phyloP scores from a whole-genome alignment of 2,113 vertebrate genomes.

The Tenebrosternarchus preto region DNA sequence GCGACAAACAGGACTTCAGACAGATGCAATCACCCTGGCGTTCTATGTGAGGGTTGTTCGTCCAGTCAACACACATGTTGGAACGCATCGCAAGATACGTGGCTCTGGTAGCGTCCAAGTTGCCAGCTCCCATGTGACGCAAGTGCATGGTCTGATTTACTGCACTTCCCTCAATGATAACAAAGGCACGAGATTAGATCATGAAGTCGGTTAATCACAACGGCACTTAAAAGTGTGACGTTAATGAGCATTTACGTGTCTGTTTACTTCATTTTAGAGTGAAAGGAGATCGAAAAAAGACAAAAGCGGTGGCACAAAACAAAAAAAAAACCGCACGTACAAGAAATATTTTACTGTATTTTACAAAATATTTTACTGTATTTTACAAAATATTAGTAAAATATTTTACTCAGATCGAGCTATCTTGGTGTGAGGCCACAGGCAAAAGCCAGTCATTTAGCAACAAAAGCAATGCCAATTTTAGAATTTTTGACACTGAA shows the following conservation, averaged over 20 bases:
- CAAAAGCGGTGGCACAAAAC: not conserved
- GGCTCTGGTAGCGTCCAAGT: slow-evolving; percentile 6
- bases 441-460: not conserved
- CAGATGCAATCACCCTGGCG: slow-evolving; percentile 41
- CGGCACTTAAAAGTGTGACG: not conserved
- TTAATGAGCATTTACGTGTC: not conserved
- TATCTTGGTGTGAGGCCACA: not conserved
- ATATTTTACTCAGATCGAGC: not conserved
- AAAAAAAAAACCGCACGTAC: not conserved
- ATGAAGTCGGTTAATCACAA: not conserved
- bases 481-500: slow-evolving; percentile 15
- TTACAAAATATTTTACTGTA: too few species aligned
- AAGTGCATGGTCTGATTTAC: slow-evolving; percentile 27
- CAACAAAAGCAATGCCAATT: slow-evolving; percentile 20
- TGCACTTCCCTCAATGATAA: slow-evolving; percentile 28
- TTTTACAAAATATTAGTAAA: too few species aligned
- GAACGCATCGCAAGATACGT: slow-evolving; percentile 8
- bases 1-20: slow-evolving; percentile 17
- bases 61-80: slow-evolving; percentile 26
- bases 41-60: slow-evolving; percentile 50
- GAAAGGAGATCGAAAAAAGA: not conserved
- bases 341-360: slow-evolving; percentile 1
- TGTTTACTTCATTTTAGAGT: not conserved
- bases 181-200: not conserved
- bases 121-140: slow-evolving; percentile 7